phyloP scores from a whole-genome alignment of 1,140 invertebrate genomes.

The Lasioglossum baleicum region DNA sequence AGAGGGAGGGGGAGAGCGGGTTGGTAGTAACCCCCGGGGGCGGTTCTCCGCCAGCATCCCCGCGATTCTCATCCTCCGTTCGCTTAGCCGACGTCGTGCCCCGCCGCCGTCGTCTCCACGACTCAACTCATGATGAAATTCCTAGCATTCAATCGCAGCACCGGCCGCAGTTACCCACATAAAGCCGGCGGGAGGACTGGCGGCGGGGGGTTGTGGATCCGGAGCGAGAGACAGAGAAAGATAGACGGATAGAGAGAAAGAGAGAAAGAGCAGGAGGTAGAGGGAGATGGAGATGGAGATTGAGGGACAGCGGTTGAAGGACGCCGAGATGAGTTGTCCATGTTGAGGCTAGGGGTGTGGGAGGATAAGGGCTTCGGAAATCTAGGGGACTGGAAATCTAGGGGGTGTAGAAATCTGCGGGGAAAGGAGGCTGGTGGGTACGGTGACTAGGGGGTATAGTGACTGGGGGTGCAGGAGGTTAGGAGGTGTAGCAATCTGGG shows the following conservation, averaged over 20 bases:
- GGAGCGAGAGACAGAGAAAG: background rate
- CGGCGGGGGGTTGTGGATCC: too few relatives aligned
- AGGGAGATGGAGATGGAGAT: too few relatives aligned
- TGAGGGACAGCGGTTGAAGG: background rate
- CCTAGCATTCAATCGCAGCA: constrained; percentile 80
- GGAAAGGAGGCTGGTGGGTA: too few relatives aligned
- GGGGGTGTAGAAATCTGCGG: too few relatives aligned
- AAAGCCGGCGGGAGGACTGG: constrained; percentile 17
- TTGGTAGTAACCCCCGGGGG: constrained; percentile 38
- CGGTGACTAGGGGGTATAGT: too few relatives aligned
- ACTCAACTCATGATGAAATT: constrained; percentile 80
- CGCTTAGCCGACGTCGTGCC: constrained; percentile 61
- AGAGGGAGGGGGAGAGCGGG: background rate
- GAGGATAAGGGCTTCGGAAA: too few relatives aligned
- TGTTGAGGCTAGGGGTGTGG: background rate
- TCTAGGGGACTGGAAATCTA: too few relatives aligned
- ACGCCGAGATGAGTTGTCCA: constrained; percentile 17
- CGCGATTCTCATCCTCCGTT: constrained; percentile 42
- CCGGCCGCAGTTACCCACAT: constrained; percentile 71
- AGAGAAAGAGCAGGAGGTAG: too few relatives aligned
- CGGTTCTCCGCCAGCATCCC: constrained; percentile 41
- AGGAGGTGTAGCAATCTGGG: too few relatives aligned
- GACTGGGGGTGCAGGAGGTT: too few relatives aligned
- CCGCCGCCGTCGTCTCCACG: constrained; percentile 68
- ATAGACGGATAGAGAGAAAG: constrained; percentile 11